Evolutionary conservation across 2,113 vertebrate species (phyloP), one percentile per base, ranked within the genome.

Genomic region (Ascaphus truei): DNA sequence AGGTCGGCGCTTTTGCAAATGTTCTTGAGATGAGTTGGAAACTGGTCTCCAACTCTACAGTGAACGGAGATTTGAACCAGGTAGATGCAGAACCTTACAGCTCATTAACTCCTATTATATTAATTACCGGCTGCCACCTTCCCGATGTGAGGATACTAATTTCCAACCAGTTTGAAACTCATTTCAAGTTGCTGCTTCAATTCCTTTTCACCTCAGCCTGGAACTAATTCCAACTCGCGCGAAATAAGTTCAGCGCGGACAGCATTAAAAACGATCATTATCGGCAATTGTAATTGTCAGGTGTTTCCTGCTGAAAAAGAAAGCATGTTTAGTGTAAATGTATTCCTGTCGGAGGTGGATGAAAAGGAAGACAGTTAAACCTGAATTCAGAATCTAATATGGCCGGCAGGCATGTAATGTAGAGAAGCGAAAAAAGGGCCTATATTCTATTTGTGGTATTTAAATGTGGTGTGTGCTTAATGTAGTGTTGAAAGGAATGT

Each of bases 401-500:
- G 83, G 81, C 79, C 78, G 69, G 74, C 2, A 41, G 81, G 78
- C 77, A 80, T 78, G 84, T 82, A 83, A 84, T 80, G 80, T 82
- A 82, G 81, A 77, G 71, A 76, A 79, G 71, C 82, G 43, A 66
- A n/a, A 79, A 78, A 75, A 82, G 67, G 77, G 80, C 81, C 80
- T 76, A 78, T 78, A 77, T 3, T 85, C 85, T 85, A 81, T 77
- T 79, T 78, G 75, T 81, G 80, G 79, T 85, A 84, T 84, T 85
- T 87, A 84, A 87, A 84, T 76, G 79, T 69, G 33, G 67, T 52
- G 57, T 84, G 81, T 83, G 83, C 80, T 84, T 85, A 87, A 87
- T 84, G 83, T 80, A 78, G 78, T 81, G 81, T 81, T 87, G 81
- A 84, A 79, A 83, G 84, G 80, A 87, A 87, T 85, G 84, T 80